A percentile compares a stretch with the other conserved stretches of the same genome.
Evolutionary conservation across 2,113 vertebrate species (phyloP).

Genomic region (Anguilla rostrata): DNA sequence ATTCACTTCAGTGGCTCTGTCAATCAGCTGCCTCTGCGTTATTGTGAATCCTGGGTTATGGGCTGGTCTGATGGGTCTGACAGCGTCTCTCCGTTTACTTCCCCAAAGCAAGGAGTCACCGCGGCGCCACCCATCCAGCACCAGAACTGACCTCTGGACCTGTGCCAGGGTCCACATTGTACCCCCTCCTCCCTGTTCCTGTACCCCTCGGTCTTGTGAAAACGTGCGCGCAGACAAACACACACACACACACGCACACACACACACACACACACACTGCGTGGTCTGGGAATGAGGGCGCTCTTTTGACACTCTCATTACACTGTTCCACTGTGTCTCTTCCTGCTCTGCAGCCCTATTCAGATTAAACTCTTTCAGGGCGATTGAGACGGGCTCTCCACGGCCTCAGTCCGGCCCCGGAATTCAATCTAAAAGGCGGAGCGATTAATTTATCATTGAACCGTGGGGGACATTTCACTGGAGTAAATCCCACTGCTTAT

Average conservation of each 20-base stretch:
- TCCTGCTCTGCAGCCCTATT: background rate
- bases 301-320: constrained; percentile 14
- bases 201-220: background rate
- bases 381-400: background rate
- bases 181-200: background rate
- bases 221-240: background rate
- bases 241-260: background rate
- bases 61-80: constrained; percentile 8
- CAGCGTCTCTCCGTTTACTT: constrained; percentile 21
- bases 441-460: background rate
- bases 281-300: constrained; percentile 14
- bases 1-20: constrained; percentile 13
- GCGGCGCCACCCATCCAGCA: constrained; percentile 1
- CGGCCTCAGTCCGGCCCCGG: constrained; percentile 2
- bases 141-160: constrained; percentile 22
- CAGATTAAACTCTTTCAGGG: background rate
- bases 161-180: constrained; percentile 9
- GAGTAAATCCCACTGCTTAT: constrained; percentile 4
- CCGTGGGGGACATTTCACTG: background rate
- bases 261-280: constrained; percentile 9
- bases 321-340: background rate
- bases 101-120: constrained; percentile 4
- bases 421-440: background rate
- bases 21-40: constrained; percentile 10
- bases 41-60: background rate